Evolutionary conservation across 2,797 vertebrate species (phyloP), one percentile per base, ranked within the genome.

Genomic region (Xenentodon cancila): DNA sequence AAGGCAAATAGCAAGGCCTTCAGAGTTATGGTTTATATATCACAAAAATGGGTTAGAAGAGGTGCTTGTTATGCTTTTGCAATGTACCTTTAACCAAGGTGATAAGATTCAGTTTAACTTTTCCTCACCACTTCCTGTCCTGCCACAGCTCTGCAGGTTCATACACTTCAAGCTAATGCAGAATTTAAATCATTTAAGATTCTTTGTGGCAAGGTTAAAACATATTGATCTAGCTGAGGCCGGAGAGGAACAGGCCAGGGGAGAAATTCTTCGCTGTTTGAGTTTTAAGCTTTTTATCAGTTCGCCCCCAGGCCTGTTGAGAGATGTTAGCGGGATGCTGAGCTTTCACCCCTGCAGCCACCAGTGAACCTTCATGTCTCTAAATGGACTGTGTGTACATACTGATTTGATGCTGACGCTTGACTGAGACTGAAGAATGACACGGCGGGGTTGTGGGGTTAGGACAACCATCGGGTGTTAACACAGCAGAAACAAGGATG

Each of bases 241-340:
- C 73, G 68, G 60, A 81, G 79, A 86, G 74, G 76, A 72, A 52
- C 60, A 75, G 76, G 79, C 75, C 66, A 50, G 73, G 67, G 54
- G 48, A 84, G 67, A 71, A 59, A 76, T 79, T 84, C 71, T 90
- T 86, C 90, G 86, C 90, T 85, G 86, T 89, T 88, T 82, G 81
- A 75, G 73, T 83, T 84, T 83, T 89, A 90, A 85, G 88, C 90
- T 88, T 91, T 92, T 94, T 92, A 92, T 93, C 90, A 86, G 64
- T 44, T 63, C 57, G 69, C 85, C 89, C 88, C 74, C 81, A 91
- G 90, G 91, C 87, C 75, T 85, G 84, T 86, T 50, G 60, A 71
- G 84, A 84, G 83, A 87, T 83, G 84, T 87, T 85, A 79, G 85
- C 53, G 86, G 84, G 83, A 87, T 87, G 88, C 79, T 90, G 84